Base-by-base conservation (phyloP, 2,113 vertebrate genomes). In the Lepus americanus region DNA sequence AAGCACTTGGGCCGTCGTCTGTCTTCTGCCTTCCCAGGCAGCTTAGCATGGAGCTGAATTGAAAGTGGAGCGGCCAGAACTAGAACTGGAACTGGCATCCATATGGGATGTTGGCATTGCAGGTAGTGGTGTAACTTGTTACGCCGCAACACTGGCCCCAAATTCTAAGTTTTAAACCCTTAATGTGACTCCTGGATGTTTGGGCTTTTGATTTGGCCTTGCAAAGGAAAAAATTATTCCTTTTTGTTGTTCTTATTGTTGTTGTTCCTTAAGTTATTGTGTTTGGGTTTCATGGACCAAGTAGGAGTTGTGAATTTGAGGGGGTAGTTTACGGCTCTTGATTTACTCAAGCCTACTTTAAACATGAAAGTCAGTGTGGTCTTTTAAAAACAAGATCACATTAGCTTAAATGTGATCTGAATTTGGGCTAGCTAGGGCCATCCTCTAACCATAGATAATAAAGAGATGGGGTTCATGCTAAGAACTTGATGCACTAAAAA, bases 191-290 rank as follows among this genome's bases (percentile, higher is more conserved):
- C 16, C 81, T 29, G 27, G 29, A 59, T 94, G 4, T 55, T 77
- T 86, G 61, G 33, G 14, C 17, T 73, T 96, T 89, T 69, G 67
- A 25, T 86, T 88, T 90, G 74, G 25, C 14, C 91, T 95, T 96
- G 89, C 39, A 94, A 87, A 49, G 74, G 49, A 55, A 94, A 92
- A 70, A 31, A 44, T 17, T 19, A 13, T 44, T 9, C 10, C 6
- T 14, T 29, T 8, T 31, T 76, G 67, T 88, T 94, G 66, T 20
- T 66, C 23, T 66, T 9, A 17, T 5, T 13, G 23, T 2, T 64
- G 77, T 59, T 66, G 64, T 79, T 89, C 53, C 16, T 61, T 53
- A 63, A 72, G 27, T 81, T 92, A 73, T 1, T 89, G 31, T 92
- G 29, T 20, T 91, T 95, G 25, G 69, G 9, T 61, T 96, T 88